Percentiles rank a stretch among this genome's conserved stretches.
Evolutionary conservation across 2,113 vertebrate genomes (phyloP).

Genomic region (Morone chrysops): DNA sequence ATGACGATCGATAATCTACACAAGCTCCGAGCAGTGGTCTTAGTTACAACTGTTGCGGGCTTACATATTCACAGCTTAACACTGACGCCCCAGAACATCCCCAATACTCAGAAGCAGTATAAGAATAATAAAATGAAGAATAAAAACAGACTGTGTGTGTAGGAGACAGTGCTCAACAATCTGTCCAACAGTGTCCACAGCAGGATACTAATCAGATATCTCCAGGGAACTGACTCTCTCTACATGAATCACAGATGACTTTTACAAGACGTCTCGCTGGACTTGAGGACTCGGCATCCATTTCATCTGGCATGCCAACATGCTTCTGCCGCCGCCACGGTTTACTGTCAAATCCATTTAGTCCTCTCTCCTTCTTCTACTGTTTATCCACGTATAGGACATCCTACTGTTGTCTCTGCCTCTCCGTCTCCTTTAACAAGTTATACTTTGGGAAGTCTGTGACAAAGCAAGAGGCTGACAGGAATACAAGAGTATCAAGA

Average conservation of each 20-base stretch:
- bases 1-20: background rate
- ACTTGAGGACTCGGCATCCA: constrained; percentile 33
- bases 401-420: background rate
- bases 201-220: constrained; percentile 66
- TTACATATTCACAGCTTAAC: background rate
- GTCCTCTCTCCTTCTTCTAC: background rate
- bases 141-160: constrained; percentile 18
- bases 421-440: constrained; percentile 13
- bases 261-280: constrained; percentile 53
- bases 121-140: background rate
- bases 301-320: constrained; percentile 47
- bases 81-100: background rate
- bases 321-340: constrained; percentile 13
- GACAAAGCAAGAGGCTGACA: constrained; percentile 36
- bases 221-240: constrained; percentile 42
- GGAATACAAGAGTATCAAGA: constrained; percentile 27
- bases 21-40: background rate
- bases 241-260: constrained; percentile 58
- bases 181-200: constrained; percentile 54
- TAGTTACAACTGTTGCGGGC: background rate
- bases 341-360: constrained; percentile 42
- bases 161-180: constrained; percentile 39
- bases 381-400: constrained; percentile 19
- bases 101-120: background rate
- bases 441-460: constrained; percentile 13